Evolutionary conservation across 2,888 invertebrate genomes (phyloP), one percentile per base, ranked within the genome.

Genomic region (Drosophila tanythrix): DNA sequence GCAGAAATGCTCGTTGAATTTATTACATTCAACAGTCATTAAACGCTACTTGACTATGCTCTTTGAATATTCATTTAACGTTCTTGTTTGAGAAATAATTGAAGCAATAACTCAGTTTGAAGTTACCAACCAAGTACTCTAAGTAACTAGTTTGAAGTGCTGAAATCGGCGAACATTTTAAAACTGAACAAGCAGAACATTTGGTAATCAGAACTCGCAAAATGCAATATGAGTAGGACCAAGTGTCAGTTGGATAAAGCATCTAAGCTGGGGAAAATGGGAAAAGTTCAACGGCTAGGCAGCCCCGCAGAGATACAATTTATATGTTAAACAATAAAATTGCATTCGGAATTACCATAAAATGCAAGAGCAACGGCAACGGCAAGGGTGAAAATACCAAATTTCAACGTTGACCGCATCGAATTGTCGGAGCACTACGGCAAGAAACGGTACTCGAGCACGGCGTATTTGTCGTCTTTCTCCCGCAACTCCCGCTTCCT

Each of bases 241-340:
- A 69, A 59, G 50, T 35, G 40, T 43, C 59, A 21, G 36, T 29
- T 33, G n/a, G 33, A 48, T 40, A 33, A 38, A 46, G 29, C 33
- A 27, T n/a, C 18, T 29, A n/a, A 50, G 52, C 70, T 36, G 15
- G 36, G 1, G 18, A n/a, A 53, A 61, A 61, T 21, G 35, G 55
- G 35, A 48, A 51, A 71, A 21, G 25, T 51, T 50, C 35, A 70
- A 36, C 40, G 55, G 50, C 33, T 35, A 27, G 51, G 11, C 40
- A 53, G 58, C 27, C 56, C 64, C 53, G 53, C 25, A 25, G 31
- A 58, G 52, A 81, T 67, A 67, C 75, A 78, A 83, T 83, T 81
- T 81, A 68, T 78, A 83, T 82, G 83, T 68, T 78, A 78, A 82
- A 56, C 81, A 83, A 65, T 46, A 64, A 81, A 82, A 82, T 69